phyloP scores from a whole-genome alignment of 1,140 invertebrate species.

The Drosophila orena region DNA sequence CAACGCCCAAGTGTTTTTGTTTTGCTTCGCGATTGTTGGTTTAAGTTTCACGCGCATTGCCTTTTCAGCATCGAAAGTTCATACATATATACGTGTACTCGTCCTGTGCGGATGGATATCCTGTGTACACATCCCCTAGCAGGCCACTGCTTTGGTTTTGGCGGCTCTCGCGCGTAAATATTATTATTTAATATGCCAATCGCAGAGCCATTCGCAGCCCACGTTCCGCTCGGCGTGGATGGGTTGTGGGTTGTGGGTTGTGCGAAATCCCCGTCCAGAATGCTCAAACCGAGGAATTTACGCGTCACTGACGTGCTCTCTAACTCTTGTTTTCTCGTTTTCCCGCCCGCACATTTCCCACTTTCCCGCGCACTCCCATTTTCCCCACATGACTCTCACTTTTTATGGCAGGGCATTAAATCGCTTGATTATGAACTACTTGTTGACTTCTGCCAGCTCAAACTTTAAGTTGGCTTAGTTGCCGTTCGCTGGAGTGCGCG shows the following conservation, averaged over 20 bases:
- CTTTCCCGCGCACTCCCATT: neutral
- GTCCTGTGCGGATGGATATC: slow-evolving; percentile 15
- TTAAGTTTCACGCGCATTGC: slow-evolving; percentile 59
- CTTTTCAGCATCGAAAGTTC: slow-evolving; percentile 54
- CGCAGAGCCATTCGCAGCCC: slow-evolving; percentile 29
- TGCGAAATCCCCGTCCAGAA: slow-evolving; percentile 12
- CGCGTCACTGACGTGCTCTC: slow-evolving; percentile 37
- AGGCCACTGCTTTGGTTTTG: slow-evolving; percentile 40
- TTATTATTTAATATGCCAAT: slow-evolving; percentile 81
- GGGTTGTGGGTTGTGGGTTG: neutral
- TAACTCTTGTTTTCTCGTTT: slow-evolving; percentile 8
- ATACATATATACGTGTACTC: slow-evolving; percentile 45
- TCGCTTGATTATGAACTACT: slow-evolving; percentile 79
- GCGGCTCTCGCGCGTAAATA: slow-evolving; percentile 66
- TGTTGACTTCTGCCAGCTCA: slow-evolving; percentile 68
- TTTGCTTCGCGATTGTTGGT: slow-evolving; percentile 39
- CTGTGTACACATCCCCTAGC: slow-evolving; percentile 15
- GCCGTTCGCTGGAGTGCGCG: slow-evolving; percentile 5
- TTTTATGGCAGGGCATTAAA: slow-evolving; percentile 66
- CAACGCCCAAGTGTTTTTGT: slow-evolving; percentile 55
- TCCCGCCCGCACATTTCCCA: neutral
- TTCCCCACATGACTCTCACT: slow-evolving; percentile 29
- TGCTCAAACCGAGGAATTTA: slow-evolving; percentile 32
- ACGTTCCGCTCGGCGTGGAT: neutral
- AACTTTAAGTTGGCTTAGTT: slow-evolving; percentile 63